A percentile compares a stretch with the other conserved stretches of the same genome.
These are phyloP conservation scores for Argya squamiceps DNA, from an alignment of 2,797 vertebrate species.

Conservation along the genomic window DNA sequence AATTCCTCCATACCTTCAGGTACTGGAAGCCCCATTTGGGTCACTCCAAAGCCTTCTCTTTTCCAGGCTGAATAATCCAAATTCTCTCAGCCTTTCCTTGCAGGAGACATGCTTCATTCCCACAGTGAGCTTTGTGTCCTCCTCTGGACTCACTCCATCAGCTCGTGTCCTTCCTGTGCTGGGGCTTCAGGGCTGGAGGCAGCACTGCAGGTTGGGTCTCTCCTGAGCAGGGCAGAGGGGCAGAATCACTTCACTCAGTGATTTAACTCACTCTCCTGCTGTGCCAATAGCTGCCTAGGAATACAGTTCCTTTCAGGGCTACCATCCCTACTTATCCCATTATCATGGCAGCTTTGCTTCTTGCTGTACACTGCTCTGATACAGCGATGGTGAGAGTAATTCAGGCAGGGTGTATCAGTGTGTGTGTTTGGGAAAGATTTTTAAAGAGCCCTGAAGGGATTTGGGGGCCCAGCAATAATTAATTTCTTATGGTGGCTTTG, in stretches of 20 bases:
- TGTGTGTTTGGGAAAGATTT: not conserved
- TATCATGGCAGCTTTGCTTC: not conserved
- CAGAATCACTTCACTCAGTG: not conserved
- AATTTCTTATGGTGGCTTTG: not conserved
- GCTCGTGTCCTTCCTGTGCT: too few species aligned
- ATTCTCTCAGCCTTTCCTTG: not conserved
- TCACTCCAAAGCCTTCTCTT: not conserved
- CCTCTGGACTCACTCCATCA: not conserved
- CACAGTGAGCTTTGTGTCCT: not conserved
- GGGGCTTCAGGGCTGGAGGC: not conserved
- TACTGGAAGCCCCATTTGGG: not conserved
- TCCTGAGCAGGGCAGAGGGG: not conserved
- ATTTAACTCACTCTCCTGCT: not conserved
- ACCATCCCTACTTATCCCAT: not conserved
- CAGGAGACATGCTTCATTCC: not conserved
- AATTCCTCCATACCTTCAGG: too few species aligned
- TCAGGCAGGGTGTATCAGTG: accelerated
- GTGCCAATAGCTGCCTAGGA: not conserved
- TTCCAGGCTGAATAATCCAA: not conserved
- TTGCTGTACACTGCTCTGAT: not conserved
- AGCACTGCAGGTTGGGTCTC: not conserved
- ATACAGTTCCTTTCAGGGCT: not conserved
- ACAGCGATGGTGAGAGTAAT: not conserved
- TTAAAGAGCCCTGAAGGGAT: not conserved
- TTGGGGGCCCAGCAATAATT: not conserved